phyloP scores from a whole-genome alignment of 2,888 invertebrate species.

The Meloe dianella region DNA sequence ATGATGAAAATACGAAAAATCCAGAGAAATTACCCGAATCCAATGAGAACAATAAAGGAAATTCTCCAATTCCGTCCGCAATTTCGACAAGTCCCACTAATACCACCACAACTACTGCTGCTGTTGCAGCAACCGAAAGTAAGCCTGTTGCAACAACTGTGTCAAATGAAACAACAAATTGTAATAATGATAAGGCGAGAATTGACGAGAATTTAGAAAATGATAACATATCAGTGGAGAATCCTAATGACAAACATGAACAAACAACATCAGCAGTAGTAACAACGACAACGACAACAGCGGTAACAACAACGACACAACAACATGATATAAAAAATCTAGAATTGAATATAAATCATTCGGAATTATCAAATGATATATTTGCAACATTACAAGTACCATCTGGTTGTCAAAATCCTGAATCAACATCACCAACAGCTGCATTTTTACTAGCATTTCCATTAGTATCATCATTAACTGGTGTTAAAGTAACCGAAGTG shows the following conservation, averaged over 20 bases:
- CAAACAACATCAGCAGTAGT: slow-evolving; percentile 10
- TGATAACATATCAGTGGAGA: background rate
- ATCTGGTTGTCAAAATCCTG: slow-evolving; percentile 63
- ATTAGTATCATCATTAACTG: slow-evolving; percentile 68
- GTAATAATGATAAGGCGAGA: background rate
- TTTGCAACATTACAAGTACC: slow-evolving; percentile 68
- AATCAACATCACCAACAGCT: slow-evolving; percentile 75
- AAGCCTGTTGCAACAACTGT: background rate
- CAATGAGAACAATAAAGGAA: slow-evolving; percentile 7
- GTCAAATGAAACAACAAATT: background rate
- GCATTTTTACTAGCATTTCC: slow-evolving; percentile 80
- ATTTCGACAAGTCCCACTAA: background rate
- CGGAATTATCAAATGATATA: slow-evolving; percentile 66
- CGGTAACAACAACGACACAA: slow-evolving; percentile 7
- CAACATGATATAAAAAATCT: slow-evolving; percentile 36
- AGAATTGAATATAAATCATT: slow-evolving; percentile 54
- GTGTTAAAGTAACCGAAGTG: slow-evolving; percentile 63
- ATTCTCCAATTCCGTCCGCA: background rate
- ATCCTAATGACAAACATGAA: slow-evolving; percentile 14
- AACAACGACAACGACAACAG: slow-evolving; percentile 13
- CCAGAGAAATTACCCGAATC: background rate
- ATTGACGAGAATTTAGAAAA: background rate
- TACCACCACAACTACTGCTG: too few relatives aligned
- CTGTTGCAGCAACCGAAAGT: background rate
- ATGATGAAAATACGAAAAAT: background rate